A percentile compares a stretch with the other conserved stretches of the same genome.
Evolutionary conservation across 2,113 vertebrate genomes (phyloP).

Genomic region (Gymnogyps californianus): DNA sequence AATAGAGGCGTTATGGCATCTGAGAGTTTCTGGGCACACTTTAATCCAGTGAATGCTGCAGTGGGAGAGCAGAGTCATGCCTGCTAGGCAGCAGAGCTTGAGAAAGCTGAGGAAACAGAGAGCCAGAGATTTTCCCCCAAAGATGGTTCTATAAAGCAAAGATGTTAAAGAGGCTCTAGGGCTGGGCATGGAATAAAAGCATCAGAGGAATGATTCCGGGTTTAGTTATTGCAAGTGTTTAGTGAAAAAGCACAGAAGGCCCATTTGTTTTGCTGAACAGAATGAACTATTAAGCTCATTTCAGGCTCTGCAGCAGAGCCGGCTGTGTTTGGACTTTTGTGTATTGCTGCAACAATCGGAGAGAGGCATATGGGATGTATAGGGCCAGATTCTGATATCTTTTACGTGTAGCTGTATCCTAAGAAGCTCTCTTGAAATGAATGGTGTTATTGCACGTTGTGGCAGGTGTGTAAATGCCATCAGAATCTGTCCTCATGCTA

Average conservation of each 20-base stretch:
- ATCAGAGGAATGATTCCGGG: not conserved
- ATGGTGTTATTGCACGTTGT: not conserved
- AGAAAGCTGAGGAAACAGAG: not conserved
- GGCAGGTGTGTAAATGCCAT: not conserved
- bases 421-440: not conserved
- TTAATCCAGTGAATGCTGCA: slow-evolving; percentile 34
- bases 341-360: not conserved
- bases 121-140: slow-evolving; percentile 13
- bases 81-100: slow-evolving; percentile 10
- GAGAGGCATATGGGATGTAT: not conserved
- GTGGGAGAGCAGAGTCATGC: slow-evolving; percentile 24
- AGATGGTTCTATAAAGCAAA: slow-evolving; percentile 40
- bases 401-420: not conserved
- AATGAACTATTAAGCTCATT: slow-evolving; percentile 45
- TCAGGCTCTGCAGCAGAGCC: not conserved
- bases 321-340: not conserved
- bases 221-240: slow-evolving; percentile 44
- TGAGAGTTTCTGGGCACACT: slow-evolving; percentile 45
- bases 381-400: not conserved
- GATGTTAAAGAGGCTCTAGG: slow-evolving; percentile 44
- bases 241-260: slow-evolving; percentile 44
- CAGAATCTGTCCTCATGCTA: not conserved
- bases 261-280: slow-evolving; percentile 43
- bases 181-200: slow-evolving; percentile 14
- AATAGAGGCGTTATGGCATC: slow-evolving; percentile 37